Evolutionary conservation across 2,888 invertebrate genomes (phyloP).

Genomic region (Yponomeuta evonymella): DNA sequence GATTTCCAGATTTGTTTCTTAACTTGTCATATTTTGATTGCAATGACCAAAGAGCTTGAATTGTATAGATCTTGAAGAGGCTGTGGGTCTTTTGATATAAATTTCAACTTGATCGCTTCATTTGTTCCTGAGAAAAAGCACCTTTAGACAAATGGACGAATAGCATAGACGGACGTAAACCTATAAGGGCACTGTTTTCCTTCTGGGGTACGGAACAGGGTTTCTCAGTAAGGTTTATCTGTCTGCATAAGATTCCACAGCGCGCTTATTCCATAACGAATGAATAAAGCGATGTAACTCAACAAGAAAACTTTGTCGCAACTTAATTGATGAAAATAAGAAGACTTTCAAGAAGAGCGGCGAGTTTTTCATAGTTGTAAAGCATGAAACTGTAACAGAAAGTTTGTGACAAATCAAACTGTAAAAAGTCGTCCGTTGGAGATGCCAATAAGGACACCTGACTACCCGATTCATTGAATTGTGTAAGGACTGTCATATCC

Average conservation of each 20-base stretch:
- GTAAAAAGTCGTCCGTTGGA: constrained; percentile 50
- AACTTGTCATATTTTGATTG: too few relatives aligned
- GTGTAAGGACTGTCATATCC: neutral
- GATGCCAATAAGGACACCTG: constrained; percentile 41
- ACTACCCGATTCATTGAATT: neutral
- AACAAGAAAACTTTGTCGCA: neutral
- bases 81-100: too few relatives aligned
- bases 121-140: neutral
- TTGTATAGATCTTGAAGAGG: too few relatives aligned
- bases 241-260: neutral
- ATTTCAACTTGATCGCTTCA: too few relatives aligned
- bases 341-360: neutral
- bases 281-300: neutral
- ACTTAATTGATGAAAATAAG: neutral
- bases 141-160: neutral
- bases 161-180: too few relatives aligned
- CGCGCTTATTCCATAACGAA: neutral
- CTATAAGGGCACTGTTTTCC: too few relatives aligned
- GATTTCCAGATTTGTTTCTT: too few relatives aligned
- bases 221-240: neutral
- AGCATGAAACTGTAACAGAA: constrained; percentile 56
- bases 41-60: too few relatives aligned
- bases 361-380: constrained; percentile 34
- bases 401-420: constrained; percentile 66
- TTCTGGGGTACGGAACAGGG: too few relatives aligned